Percentiles rank a stretch among this genome's conserved stretches.
These are phyloP conservation scores for Diabrotica balteata DNA, from an alignment of 2,888 invertebrate genomes.

Conservation along the genomic window DNA sequence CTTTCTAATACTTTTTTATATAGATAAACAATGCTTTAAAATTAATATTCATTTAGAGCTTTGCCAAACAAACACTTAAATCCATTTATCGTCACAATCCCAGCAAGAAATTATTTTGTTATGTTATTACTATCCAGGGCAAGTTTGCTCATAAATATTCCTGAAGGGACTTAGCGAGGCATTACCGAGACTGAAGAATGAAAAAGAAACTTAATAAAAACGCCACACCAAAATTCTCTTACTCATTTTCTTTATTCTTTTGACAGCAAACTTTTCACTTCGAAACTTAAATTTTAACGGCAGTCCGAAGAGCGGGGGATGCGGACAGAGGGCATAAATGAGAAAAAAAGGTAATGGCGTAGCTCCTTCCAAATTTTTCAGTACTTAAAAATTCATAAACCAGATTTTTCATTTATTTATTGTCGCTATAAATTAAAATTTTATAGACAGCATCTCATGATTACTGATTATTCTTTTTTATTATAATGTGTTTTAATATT, in stretches of 20 bases:
- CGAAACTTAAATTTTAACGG: slow-evolving; percentile 20
- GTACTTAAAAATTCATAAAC: too few species aligned
- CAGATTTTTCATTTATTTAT: too few species aligned
- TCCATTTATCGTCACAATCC: slow-evolving; percentile 1
- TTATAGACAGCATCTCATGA: too few species aligned
- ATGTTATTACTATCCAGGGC: slow-evolving; percentile 1
- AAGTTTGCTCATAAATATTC: slow-evolving; percentile 7
- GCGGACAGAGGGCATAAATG: neutral
- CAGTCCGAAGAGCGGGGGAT: neutral
- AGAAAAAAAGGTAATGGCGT: neutral
- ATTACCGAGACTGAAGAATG: slow-evolving; percentile 5
- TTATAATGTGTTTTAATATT: too few species aligned
- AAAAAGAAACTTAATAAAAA: slow-evolving; percentile 21
- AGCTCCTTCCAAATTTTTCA: too few species aligned
- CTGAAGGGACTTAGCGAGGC: slow-evolving; percentile 8
- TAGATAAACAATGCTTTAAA: too few species aligned
- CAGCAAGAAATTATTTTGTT: slow-evolving; percentile 4
- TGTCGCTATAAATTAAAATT: too few species aligned
- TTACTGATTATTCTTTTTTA: too few species aligned
- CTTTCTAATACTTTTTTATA: too few species aligned
- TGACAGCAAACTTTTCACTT: slow-evolving; percentile 21
- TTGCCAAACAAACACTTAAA: too few species aligned
- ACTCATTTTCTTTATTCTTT: slow-evolving; percentile 15
- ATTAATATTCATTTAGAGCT: too few species aligned
- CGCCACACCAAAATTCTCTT: slow-evolving; percentile 17